Conservation (phyloP, 2,888 invertebrate species). For the Zonitis immaculata region DNA sequence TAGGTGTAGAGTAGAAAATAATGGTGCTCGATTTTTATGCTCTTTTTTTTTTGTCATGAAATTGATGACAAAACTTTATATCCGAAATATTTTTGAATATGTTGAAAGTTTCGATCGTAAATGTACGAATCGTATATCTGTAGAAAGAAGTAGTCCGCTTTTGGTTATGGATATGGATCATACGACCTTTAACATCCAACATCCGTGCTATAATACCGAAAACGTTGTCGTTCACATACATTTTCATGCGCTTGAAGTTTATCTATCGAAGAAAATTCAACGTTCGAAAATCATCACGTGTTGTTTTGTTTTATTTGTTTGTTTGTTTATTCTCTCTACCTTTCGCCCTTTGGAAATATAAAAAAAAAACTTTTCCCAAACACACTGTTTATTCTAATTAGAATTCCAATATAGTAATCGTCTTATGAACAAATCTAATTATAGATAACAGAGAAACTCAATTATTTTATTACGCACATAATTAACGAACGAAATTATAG, state of each 20-base stretch:
- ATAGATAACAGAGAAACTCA: slow-evolving; percentile 5
- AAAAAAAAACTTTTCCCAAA: not conserved
- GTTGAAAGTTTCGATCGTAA: too few relatives aligned
- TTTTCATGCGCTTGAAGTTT: slow-evolving; percentile 10
- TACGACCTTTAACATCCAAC: not conserved
- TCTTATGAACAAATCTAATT: not conserved
- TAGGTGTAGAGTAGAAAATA: not conserved
- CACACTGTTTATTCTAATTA: slow-evolving; percentile 1
- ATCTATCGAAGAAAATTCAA: slow-evolving; percentile 1
- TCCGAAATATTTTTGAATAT: too few relatives aligned
- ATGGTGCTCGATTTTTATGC: not conserved
- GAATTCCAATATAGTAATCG: not conserved
- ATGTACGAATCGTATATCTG: not conserved
- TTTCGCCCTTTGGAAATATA: not conserved
- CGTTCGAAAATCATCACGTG: not conserved
- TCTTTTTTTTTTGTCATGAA: too few relatives aligned
- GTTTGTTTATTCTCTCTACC: too few relatives aligned
- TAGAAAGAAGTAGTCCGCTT: not conserved
- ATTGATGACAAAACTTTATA: too few relatives aligned
- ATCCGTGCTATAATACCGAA: not conserved
- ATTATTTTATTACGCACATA: slow-evolving; percentile 5
- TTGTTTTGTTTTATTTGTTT: not conserved
- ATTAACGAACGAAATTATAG: not conserved
- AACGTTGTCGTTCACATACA: slow-evolving; percentile 7
- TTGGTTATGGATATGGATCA: not conserved